Base-by-base conservation (phyloP, 2,888 invertebrate genomes). In the Galerucella calmariensis region DNA sequence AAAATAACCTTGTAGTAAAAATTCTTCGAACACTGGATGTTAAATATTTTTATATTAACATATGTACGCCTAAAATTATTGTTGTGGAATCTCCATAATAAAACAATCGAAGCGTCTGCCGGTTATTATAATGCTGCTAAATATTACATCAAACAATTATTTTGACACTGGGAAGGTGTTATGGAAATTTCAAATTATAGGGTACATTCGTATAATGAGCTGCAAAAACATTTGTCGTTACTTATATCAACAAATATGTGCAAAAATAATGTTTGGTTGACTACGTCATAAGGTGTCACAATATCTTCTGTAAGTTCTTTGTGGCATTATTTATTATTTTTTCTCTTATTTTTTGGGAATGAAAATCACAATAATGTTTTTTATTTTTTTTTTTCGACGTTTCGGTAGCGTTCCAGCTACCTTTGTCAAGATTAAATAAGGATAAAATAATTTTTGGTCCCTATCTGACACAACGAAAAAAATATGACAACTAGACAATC, bases 111-210 rank as follows among this genome's bases (percentile, higher is more conserved):
- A 14, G 20, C 27, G 48, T 46, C 66, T 66, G 24, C 44, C 65
- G 46, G 12, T 66, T 66, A 66, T 48, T 51, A 27, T 48, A 48
- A 66, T 8, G 11, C 24, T 48, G 27, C 66, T 66, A 66, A 66
- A 51, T 5, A 20, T 48, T 20, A 46, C 10, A 12, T 14, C 27
- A 46, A 66, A 66, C 48, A 66, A n/a, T 48, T 16, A 6, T 61
- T 35, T 35, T 61, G 61, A 61, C 35, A 27, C 35, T 61, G 2
- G n/a, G 35, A 61, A 61, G 61, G 35, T 35, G 35, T 27, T 61
- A 14, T 35, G 14, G 10, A 12, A 14, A 8, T 61, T 61, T 61
- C 10, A 12, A 61, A 61, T 59, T 61, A 61, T 56, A 56, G 16
- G 11, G 2, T 12, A n/a, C 35, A 12, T 27, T 59, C 6, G 11